These are phyloP conservation scores for Sparidentex hasta DNA, from an alignment of 2,797 vertebrate species.

Conservation along the genomic window DNA sequence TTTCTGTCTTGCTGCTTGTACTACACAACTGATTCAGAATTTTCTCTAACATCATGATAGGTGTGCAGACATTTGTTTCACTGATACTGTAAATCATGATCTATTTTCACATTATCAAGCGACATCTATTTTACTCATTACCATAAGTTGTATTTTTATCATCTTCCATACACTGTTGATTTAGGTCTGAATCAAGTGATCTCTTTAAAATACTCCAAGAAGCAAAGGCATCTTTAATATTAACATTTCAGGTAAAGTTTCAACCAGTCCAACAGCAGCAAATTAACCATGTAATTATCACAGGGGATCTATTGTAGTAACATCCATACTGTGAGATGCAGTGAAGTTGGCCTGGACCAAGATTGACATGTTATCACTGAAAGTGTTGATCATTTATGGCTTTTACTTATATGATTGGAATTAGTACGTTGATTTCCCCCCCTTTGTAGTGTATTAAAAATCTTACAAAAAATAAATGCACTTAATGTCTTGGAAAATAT, in stretches of 20 bases:
- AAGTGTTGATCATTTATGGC: too few relatives aligned
- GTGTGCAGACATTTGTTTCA: neutral
- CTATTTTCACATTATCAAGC: neutral
- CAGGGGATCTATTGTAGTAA: neutral
- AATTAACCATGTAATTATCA: neutral
- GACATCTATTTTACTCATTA: neutral
- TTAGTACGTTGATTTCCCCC: too few relatives aligned
- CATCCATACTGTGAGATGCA: neutral
- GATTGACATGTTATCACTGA: too few relatives aligned
- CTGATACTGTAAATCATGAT: neutral
- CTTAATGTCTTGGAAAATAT: neutral
- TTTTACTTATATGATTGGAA: too few relatives aligned
- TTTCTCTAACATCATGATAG: neutral
- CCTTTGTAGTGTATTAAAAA: too few relatives aligned
- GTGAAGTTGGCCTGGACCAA: neutral
- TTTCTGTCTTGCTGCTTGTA: neutral
- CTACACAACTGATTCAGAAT: neutral
- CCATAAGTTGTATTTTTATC: neutral
- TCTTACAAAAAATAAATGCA: neutral
- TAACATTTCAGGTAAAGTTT: constrained; percentile 1
- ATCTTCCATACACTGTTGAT: neutral
- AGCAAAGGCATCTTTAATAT: neutral
- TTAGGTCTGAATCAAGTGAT: neutral
- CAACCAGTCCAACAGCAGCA: neutral
- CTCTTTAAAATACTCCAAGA: neutral